Conservation (phyloP, 2,113 vertebrate genomes). For the Phaethornis superciliosus region DNA sequence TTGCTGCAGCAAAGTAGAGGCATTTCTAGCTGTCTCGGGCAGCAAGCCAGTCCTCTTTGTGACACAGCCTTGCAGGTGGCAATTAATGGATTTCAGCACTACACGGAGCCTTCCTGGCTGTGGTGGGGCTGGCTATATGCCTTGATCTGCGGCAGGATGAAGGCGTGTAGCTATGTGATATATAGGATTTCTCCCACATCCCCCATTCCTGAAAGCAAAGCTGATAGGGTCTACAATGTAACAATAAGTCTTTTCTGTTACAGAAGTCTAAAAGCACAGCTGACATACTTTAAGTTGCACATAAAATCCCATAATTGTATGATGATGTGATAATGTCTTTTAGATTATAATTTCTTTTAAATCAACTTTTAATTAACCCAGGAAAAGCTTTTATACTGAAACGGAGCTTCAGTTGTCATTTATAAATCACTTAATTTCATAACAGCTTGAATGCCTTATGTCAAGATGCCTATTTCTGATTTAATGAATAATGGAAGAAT, state of each 20-base stretch:
- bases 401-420: conserved; percentile 24
- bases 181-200: background rate
- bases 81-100: background rate
- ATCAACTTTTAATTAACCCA: background rate
- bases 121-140: rapidly evolving
- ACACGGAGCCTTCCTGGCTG: background rate
- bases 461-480: background rate
- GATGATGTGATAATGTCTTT: background rate
- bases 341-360: conserved; percentile 1
- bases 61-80: background rate
- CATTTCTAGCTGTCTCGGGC: background rate
- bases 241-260: background rate
- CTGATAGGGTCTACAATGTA: background rate
- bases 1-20: background rate
- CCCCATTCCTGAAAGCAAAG: background rate
- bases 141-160: background rate
- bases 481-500: conserved; percentile 41
- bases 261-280: background rate
- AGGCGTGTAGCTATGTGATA: rapidly evolving
- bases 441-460: conserved; percentile 47
- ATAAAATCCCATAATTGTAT: background rate
- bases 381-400: conserved; percentile 18
- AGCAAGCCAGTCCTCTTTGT: background rate
- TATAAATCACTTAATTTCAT: background rate
- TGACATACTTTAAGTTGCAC: background rate